Evolutionary conservation across 2,888 invertebrate species (phyloP), one percentile per base, ranked within the genome.

Genomic region (Andrena trimmerana): DNA sequence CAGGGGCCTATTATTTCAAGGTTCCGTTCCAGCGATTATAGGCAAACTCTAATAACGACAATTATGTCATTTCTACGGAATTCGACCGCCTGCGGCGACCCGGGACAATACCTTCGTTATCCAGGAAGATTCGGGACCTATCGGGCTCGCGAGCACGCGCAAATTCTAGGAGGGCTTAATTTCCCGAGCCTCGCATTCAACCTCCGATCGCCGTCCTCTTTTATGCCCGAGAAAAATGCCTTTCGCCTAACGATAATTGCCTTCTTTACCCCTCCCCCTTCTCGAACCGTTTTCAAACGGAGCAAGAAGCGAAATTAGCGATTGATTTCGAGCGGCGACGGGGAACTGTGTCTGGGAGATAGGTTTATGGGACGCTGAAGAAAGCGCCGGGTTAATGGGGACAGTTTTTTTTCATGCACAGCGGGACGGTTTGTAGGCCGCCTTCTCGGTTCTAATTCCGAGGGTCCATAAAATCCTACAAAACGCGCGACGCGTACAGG

Each of bases 41-140:
- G 90, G 84, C 90, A 90, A 92, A 90, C 88, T 90, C 88, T 92
- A 93, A 93, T 93, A 92, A 92, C 89, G 90, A 93, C 92, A 92
- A 93, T 93, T 93, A 93, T 92, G 91, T 91, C 90, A 90, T 93
- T 91, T 90, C 90, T 86, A 65, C 79, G 91, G 92, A 90, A 92
- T 92, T 89, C 90, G 87, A 92, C 88, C 90, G 91, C 91, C 91
- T 86, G 86, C 87, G 85, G 91, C 86, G 90, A 88, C 69, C 81
- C 57, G 70, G 86, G 85, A 91, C 91, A 92, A 90, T 91, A 74
- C 84, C 90, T 90, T 90, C 86, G 88, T 87, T 89, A 87, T 81
- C 82, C 76, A 36, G 24, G 31, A 48, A 62, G 65, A 74, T 75
- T 76, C 71, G 57, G 73, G 42, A 71, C 67, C 50, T 27, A 73